Evolutionary conservation across 2,888 invertebrate genomes (phyloP).

Genomic region (Nemotelus nigrinus): DNA sequence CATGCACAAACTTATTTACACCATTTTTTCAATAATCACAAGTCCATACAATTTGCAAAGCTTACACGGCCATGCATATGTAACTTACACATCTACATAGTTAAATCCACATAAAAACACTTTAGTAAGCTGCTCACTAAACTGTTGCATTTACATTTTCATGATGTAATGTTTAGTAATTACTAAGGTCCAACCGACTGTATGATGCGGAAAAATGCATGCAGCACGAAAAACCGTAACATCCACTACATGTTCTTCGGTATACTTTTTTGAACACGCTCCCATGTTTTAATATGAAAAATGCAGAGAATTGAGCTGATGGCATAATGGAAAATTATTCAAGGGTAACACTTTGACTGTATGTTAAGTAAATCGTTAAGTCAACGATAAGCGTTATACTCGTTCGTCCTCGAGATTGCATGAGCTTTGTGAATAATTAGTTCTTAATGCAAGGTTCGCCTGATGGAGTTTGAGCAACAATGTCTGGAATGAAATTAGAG

Average conservation of each 20-base stretch:
- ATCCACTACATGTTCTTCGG: not conserved
- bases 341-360: constrained; percentile 39
- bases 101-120: too few species aligned
- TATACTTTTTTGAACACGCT: not conserved
- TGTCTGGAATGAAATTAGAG: too few species aligned
- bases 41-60: too few species aligned
- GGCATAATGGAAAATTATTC: constrained; percentile 25
- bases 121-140: too few species aligned
- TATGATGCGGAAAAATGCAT: constrained; percentile 38
- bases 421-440: too few species aligned
- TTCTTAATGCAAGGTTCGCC: too few species aligned
- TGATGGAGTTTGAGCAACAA: too few species aligned
- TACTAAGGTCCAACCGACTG: not conserved
- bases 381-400: constrained; percentile 14
- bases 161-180: constrained; percentile 33
- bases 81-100: too few species aligned
- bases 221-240: constrained; percentile 28
- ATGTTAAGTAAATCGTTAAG: constrained; percentile 40
- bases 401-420: too few species aligned
- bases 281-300: constrained; percentile 25
- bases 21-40: too few species aligned
- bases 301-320: not conserved
- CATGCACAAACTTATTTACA: not conserved
- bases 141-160: constrained; percentile 19
- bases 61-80: too few species aligned